A percentile compares a stretch with the other conserved stretches of the same genome.
Conservation (phyloP, 2,888 invertebrate genomes). For the Machimus atricapillus region DNA sequence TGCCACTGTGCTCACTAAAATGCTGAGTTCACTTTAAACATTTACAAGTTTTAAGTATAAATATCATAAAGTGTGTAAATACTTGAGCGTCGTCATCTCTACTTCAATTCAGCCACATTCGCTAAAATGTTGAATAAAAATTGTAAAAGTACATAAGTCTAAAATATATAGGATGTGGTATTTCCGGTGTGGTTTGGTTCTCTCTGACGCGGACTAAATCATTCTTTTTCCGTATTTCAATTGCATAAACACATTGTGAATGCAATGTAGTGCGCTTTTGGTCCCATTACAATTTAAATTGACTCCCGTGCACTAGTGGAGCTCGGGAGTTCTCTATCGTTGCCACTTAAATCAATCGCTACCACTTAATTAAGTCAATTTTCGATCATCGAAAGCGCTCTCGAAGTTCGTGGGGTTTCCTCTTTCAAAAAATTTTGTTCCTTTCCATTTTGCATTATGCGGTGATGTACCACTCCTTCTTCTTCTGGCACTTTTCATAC, state of each 20-base stretch:
- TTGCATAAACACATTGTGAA: background rate
- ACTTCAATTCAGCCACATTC: background rate
- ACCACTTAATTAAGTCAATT: background rate
- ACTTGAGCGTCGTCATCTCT: background rate
- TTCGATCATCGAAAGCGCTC: background rate
- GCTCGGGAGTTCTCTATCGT: background rate
- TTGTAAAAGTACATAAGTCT: background rate
- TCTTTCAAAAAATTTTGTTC: background rate
- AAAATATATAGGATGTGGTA: background rate
- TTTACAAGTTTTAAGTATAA: background rate
- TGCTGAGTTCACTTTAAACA: background rate
- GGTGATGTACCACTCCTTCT: conserved; percentile 70
- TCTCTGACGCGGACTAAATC: background rate
- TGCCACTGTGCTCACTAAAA: background rate
- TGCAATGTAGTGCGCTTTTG: background rate
- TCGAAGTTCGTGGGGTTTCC: background rate
- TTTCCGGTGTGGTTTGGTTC: background rate
- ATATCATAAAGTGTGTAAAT: background rate
- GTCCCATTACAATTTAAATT: conserved; percentile 14
- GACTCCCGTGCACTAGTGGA: background rate
- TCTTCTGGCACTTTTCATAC: conserved; percentile 76
- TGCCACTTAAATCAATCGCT: too few relatives aligned
- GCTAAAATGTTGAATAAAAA: background rate
- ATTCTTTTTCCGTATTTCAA: background rate
- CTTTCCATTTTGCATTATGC: conserved; percentile 62